Evolutionary conservation across 2,888 invertebrate genomes (phyloP).

Genomic region (Branchinecta sandiegonensis): DNA sequence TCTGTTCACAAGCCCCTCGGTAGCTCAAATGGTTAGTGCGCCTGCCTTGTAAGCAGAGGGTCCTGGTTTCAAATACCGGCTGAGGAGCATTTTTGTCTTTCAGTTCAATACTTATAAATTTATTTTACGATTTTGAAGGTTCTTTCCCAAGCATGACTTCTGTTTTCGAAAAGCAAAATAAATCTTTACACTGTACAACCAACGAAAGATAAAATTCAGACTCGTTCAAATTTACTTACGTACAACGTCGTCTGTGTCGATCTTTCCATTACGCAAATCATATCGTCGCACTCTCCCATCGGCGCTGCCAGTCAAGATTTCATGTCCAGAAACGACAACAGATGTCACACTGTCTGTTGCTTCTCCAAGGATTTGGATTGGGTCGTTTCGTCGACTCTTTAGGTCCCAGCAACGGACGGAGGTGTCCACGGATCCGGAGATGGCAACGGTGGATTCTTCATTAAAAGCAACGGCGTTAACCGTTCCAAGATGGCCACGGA

Average conservation of each 20-base stretch:
- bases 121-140: no score
- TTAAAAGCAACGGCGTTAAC: slow-evolving; percentile 78
- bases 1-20: no score
- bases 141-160: no score
- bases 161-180: no score
- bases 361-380: slow-evolving; percentile 64
- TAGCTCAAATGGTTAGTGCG: no score
- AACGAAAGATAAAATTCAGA: no score
- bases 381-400: slow-evolving; percentile 45
- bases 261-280: slow-evolving; percentile 72
- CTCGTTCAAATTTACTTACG: slow-evolving; percentile 37
- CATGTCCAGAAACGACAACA: slow-evolving; percentile 60
- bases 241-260: slow-evolving; percentile 69
- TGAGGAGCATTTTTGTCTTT: no score
- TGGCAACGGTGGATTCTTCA: slow-evolving; percentile 79
- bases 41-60: no score
- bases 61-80: no score
- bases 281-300: slow-evolving; percentile 77
- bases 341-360: slow-evolving; percentile 69
- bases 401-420: slow-evolving; percentile 84
- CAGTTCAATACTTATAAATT: no score
- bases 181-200: no score
- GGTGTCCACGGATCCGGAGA: slow-evolving; percentile 89
- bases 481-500: slow-evolving; percentile 72
- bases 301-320: slow-evolving; percentile 75